Evolutionary conservation across 2,113 vertebrate species (phyloP), one percentile per base, ranked within the genome.

Genomic region (Lepidothrix coronata): DNA sequence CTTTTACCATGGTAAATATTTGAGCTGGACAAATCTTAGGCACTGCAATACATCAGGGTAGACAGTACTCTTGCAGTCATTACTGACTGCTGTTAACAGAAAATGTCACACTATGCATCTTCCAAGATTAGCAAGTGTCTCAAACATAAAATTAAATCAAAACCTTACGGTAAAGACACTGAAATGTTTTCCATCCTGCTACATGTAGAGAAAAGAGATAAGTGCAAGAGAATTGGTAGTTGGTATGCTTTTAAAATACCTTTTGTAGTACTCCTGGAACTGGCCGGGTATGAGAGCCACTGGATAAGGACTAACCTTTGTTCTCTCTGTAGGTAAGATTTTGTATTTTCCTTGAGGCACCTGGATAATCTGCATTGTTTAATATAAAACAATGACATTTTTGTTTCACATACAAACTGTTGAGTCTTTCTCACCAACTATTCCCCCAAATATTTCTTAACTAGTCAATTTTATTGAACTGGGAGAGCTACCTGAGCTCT

Each of bases 221-320:
- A 65, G 22, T 48, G 28, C 52, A 91, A 89, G 10, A 89, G 57
- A 89, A 87, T 0, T 3, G 1, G 48, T 5, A 78, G 28, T 9
- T 81, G 44, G 14, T 39, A 75, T 35, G 16, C 30, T 90, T 91
- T 92, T 25, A 71, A 80, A 51, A 44, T 97, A 99, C 99, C 98
- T 99, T 98, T 99, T 99, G 96, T 99, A 99, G 95, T 99, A 99
- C 41, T 99, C 99, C 96, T 99, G 99, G 98, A 99, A 99, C 96
- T 99, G 99, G 76, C 99, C 99, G 61, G 99, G 99, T 97, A 99
- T 99, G 93, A 99, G 99, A 66, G 99, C 99, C 96, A 99, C 99
- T 25, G 99, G 99, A 86, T 99, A 99, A 62, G 99, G 99, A 81
- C 99, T 99, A 37, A 99, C 98, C 96, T 98, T 99, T 73, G 99